These are phyloP conservation scores for Artemia franciscana DNA, from an alignment of 1,140 invertebrate species.

Conservation along the genomic window DNA sequence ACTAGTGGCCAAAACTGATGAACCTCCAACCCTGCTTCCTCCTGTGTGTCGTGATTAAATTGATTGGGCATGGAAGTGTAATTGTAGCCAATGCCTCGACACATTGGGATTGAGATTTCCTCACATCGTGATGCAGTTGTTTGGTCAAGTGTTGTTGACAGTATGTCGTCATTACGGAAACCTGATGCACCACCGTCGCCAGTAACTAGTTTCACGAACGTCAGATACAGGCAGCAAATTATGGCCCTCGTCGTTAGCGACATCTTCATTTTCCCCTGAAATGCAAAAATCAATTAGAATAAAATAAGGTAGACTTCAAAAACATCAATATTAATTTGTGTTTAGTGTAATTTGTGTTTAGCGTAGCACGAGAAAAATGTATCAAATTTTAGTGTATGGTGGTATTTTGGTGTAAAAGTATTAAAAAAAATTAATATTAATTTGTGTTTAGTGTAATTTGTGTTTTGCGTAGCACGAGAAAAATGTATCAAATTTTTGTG, in stretches of 20 bases:
- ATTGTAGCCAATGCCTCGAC: constrained; percentile 83
- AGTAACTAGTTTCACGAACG: not conserved
- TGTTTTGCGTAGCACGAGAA: too few species aligned
- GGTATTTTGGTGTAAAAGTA: too few species aligned
- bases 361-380: too few species aligned
- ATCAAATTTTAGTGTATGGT: too few species aligned
- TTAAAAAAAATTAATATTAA: too few species aligned
- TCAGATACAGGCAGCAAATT: not conserved
- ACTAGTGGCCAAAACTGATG: constrained; percentile 86
- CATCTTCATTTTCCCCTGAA: not conserved
- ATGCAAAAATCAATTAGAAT: too few species aligned
- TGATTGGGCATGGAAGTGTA: constrained; percentile 88
- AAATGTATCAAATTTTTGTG: too few species aligned
- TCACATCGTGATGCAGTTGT: constrained; percentile 40
- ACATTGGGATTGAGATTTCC: constrained; percentile 91
- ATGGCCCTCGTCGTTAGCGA: not conserved
- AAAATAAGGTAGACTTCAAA: too few species aligned
- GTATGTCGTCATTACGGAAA: not conserved
- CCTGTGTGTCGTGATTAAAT: constrained; percentile 55
- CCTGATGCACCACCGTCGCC: not conserved
- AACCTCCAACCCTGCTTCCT: constrained; percentile 74
- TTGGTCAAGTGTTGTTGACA: not conserved
- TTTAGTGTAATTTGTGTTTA: too few species aligned
- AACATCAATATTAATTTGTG: too few species aligned
- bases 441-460: too few species aligned